These are phyloP conservation scores for Halyomorpha halys DNA, from an alignment of 1,140 invertebrate genomes.

Conservation along the genomic window DNA sequence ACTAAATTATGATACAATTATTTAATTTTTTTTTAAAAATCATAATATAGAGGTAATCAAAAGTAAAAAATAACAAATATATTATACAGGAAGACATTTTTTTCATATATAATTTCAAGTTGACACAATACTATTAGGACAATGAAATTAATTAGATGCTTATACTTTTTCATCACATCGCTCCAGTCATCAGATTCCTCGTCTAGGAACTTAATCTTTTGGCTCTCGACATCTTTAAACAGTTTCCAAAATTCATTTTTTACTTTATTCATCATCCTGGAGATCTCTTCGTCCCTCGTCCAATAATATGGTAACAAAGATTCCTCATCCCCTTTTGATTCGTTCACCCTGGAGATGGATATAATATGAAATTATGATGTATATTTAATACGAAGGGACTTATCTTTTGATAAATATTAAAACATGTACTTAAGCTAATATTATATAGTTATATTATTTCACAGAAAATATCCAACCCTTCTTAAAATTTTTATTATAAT, in stretches of 20 bases:
- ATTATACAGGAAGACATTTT: too few relatives aligned
- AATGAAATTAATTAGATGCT: too few relatives aligned
- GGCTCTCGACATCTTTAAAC: conserved; percentile 46
- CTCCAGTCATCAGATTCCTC: conserved; percentile 59
- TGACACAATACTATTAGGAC: too few relatives aligned
- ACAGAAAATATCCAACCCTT: too few relatives aligned
- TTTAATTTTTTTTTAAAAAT: too few relatives aligned
- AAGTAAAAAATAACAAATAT: too few relatives aligned
- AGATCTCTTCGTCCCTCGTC: conserved; percentile 56
- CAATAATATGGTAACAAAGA: conserved; percentile 43
- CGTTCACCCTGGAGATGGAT: background rate
- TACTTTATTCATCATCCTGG: conserved; percentile 56
- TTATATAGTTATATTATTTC: too few relatives aligned
- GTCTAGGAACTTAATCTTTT: conserved; percentile 55
- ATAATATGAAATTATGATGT: background rate
- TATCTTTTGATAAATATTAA: background rate
- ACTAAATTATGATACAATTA: too few relatives aligned
- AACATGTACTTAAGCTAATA: too few relatives aligned
- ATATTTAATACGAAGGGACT: background rate
- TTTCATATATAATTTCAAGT: too few relatives aligned
- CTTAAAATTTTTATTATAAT: too few relatives aligned
- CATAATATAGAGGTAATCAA: too few relatives aligned
- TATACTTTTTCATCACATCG: conserved; percentile 54
- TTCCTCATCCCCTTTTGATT: background rate
- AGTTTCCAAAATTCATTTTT: conserved; percentile 62